Conservation (phyloP, 1,140 invertebrate genomes). For the Drosophila triauraria region DNA sequence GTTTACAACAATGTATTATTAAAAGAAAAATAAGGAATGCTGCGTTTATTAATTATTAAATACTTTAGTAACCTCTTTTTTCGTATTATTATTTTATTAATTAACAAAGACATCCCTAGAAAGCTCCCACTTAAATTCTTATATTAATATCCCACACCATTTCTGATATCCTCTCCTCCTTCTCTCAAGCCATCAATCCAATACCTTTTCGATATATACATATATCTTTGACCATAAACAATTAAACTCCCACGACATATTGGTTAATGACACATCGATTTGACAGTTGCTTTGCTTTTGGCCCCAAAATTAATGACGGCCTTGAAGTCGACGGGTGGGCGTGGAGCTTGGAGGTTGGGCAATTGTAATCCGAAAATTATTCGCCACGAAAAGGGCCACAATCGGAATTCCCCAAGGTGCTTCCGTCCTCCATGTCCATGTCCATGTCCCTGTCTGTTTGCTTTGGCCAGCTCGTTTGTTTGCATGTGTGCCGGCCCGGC, state of each 20-base stretch:
- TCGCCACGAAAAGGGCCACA: slow-evolving; percentile 15
- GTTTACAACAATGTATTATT: too few species aligned
- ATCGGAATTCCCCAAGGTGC: slow-evolving; percentile 29
- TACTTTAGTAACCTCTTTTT: too few species aligned
- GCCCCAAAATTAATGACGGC: slow-evolving; percentile 15
- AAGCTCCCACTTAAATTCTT: too few species aligned
- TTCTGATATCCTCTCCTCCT: not conserved
- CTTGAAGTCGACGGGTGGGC: not conserved
- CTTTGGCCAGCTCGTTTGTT: slow-evolving; percentile 32
- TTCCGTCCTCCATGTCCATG: not conserved
- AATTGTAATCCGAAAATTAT: slow-evolving; percentile 33
- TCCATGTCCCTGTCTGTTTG: not conserved
- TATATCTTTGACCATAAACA: not conserved
- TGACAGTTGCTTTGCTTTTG: slow-evolving; percentile 6
- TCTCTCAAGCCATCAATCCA: not conserved
- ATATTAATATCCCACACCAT: not conserved
- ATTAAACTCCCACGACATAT: slow-evolving; percentile 18
- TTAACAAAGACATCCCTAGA: too few species aligned
- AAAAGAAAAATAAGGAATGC: too few species aligned
- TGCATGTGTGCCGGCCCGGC: slow-evolving; percentile 6
- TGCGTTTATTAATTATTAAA: too few species aligned
- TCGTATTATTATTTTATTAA: too few species aligned
- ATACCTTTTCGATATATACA: not conserved
- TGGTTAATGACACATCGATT: slow-evolving; percentile 25
- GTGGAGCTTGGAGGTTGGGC: not conserved